phyloP scores from a whole-genome alignment of 1,140 invertebrate species.

The Mycetomoellerius zeteki region DNA sequence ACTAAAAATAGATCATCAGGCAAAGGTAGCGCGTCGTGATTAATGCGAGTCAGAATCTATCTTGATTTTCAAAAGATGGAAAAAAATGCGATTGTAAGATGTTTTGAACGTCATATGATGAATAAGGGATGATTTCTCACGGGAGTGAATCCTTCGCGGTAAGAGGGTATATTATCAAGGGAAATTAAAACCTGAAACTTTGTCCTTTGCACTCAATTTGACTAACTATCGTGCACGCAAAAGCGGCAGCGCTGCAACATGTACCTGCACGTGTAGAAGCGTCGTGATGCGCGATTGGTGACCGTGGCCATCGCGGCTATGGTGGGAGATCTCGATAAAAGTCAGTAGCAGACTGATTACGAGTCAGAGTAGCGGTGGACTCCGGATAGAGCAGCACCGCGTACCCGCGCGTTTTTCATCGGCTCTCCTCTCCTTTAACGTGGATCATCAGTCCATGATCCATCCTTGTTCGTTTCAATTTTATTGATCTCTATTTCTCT shows the following conservation, averaged over 20 bases:
- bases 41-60: neutral
- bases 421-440: conserved; percentile 17
- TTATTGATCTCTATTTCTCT: neutral
- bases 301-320: conserved; percentile 61
- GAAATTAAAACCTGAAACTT: neutral
- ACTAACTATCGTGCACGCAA: neutral
- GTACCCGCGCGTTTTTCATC: conserved; percentile 63
- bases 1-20: neutral
- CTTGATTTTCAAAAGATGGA: neutral
- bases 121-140: neutral
- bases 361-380: conserved; percentile 85
- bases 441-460: neutral
- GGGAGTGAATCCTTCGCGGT: neutral
- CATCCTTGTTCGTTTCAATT: neutral
- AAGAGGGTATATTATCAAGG: neutral
- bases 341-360: conserved; percentile 84
- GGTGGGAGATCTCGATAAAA: conserved; percentile 85
- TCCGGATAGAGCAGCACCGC: conserved; percentile 74
- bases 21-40: neutral
- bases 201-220: conserved; percentile 13
- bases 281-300: conserved; percentile 12
- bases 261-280: conserved; percentile 33
- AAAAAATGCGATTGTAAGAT: neutral
- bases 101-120: neutral
- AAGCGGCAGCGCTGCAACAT: conserved; percentile 3